These are phyloP conservation scores for Limenitis camilla DNA, from an alignment of 2,888 invertebrate species.

Conservation along the genomic window DNA sequence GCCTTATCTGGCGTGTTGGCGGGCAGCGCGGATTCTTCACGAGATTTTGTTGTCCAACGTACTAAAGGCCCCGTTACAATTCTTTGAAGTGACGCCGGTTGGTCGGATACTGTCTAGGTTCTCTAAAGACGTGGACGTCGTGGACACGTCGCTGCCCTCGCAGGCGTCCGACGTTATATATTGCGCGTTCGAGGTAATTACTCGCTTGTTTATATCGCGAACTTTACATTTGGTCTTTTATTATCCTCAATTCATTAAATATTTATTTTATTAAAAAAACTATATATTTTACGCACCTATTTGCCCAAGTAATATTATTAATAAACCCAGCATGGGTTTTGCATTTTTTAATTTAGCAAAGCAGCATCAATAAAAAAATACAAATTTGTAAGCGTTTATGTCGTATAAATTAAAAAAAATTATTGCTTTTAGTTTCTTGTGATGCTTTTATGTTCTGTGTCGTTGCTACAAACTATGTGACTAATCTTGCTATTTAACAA, in stretches of 20 bases:
- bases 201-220: conserved; percentile 8
- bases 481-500: background rate
- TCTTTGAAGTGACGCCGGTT: conserved; percentile 86
- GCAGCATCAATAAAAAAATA: too few relatives aligned
- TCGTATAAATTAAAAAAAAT: background rate
- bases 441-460: background rate
- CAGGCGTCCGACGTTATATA: conserved; percentile 79
- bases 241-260: background rate
- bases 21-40: conserved; percentile 78
- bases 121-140: conserved; percentile 83
- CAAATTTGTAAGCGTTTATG: too few relatives aligned
- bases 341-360: too few relatives aligned
- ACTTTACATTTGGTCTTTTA: background rate
- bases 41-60: conserved; percentile 75
- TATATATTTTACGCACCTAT: too few relatives aligned
- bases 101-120: conserved; percentile 84
- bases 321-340: too few relatives aligned
- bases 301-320: too few relatives aligned
- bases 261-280: too few relatives aligned
- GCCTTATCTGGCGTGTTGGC: conserved; percentile 80
- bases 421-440: conserved; percentile 1
- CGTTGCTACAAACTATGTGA: background rate
- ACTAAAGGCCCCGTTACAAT: conserved; percentile 80
- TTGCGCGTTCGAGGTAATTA: conserved; percentile 82
- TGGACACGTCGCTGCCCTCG: conserved; percentile 80